Percentiles rank a stretch among this genome's conserved stretches.
These are phyloP conservation scores for Myotis pilosus DNA, from an alignment of 2,797 vertebrate genomes.

Conservation along the genomic window DNA sequence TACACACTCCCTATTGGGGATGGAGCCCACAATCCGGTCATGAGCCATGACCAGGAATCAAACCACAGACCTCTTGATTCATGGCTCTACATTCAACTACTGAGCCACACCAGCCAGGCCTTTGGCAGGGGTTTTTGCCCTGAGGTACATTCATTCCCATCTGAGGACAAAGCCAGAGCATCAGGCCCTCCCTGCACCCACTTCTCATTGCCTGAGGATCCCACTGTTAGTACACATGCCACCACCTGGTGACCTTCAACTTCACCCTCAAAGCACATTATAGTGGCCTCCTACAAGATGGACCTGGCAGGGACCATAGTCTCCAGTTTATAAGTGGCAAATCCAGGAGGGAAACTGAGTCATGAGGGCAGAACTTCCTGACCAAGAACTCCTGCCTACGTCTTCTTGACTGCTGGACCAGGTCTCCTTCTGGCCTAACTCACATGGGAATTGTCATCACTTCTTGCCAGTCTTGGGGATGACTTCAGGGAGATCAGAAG, in stretches of 20 bases:
- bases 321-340: not conserved
- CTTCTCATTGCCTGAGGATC: not conserved
- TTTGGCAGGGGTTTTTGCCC: not conserved
- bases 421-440: not conserved
- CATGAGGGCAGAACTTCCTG: not conserved
- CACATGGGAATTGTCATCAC: too few species aligned
- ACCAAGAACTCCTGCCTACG: not conserved
- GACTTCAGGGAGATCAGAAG: too few species aligned
- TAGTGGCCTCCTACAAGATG: not conserved
- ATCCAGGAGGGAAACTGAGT: not conserved
- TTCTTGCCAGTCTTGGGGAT: too few species aligned
- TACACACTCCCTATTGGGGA: too few species aligned
- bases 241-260: not conserved
- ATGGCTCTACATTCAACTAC: too few species aligned
- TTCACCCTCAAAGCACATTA: not conserved
- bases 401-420: not conserved
- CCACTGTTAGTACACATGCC: rapidly evolving
- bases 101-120: too few species aligned
- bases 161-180: constrained; percentile 60
- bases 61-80: not conserved
- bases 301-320: not conserved
- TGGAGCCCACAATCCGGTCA: too few species aligned
- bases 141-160: constrained; percentile 50
- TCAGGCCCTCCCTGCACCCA: not conserved
- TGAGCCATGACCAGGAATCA: too few species aligned